Evolutionary conservation across 2,797 vertebrate species (phyloP).

Genomic region (Echeneis naucrates): DNA sequence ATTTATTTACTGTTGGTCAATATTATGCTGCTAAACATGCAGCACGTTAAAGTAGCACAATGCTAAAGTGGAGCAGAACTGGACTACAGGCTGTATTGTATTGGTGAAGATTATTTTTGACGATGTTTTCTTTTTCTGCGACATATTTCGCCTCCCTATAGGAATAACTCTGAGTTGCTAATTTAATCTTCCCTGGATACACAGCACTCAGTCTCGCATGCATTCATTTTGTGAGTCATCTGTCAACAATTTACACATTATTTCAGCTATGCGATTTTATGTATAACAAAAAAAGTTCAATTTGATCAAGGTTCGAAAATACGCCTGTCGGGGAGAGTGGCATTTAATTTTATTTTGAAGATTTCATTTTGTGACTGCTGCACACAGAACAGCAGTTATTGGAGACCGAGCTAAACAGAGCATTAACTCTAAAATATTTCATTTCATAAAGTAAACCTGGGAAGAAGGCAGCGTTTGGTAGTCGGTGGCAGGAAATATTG

Average conservation of each 20-base stretch:
- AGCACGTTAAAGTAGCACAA: too few species aligned
- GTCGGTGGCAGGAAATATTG: background rate
- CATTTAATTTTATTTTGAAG: background rate
- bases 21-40: too few species aligned
- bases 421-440: background rate
- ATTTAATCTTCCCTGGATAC: background rate
- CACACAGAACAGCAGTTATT: background rate
- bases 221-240: too few species aligned
- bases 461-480: background rate
- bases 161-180: background rate
- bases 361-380: background rate
- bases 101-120: too few species aligned
- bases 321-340: background rate
- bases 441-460: background rate
- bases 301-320: background rate
- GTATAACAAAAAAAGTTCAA: background rate
- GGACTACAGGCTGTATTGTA: too few species aligned
- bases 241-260: too few species aligned
- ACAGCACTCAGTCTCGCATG: too few species aligned
- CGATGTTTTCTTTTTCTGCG: too few species aligned
- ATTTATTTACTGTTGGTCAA: too few species aligned
- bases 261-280: background rate
- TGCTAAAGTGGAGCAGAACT: too few species aligned
- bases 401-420: constrained; percentile 4
- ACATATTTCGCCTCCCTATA: background rate